A percentile compares a stretch with the other conserved stretches of the same genome.
Evolutionary conservation across 2,113 vertebrate genomes (phyloP).

Genomic region (Hippolais icterina): DNA sequence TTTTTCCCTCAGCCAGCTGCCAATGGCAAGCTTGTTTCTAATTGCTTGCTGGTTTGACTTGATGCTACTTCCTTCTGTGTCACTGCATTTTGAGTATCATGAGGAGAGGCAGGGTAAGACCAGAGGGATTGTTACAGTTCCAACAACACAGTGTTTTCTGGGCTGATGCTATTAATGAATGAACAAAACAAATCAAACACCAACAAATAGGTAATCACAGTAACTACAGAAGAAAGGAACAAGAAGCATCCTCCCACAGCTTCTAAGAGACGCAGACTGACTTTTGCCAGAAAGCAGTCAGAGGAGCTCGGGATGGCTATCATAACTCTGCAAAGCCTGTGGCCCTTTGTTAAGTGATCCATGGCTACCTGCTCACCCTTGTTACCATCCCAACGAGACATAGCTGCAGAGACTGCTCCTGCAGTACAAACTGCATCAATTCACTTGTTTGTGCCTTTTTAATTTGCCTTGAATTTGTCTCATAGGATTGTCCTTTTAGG

Average conservation of each 20-base stretch:
- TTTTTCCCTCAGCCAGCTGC: background rate
- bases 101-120: background rate
- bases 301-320: background rate
- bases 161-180: background rate
- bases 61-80: background rate
- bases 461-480: background rate
- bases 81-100: background rate
- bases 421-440: background rate
- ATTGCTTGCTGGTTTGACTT: background rate
- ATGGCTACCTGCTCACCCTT: background rate
- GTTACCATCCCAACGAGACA: background rate
- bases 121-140: background rate
- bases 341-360: background rate
- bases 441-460: background rate
- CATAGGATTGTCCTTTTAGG: background rate
- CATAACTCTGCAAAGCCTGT: background rate
- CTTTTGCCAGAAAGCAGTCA: background rate
- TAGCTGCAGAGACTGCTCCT: background rate
- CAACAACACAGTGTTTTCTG: background rate
- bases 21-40: background rate
- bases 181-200: background rate
- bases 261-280: background rate
- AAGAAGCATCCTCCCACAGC: background rate
- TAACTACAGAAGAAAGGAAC: background rate
- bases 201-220: background rate